These are phyloP conservation scores for Brotogeris chrysoptera DNA, from an alignment of 2,797 vertebrate species.

Conservation along the genomic window DNA sequence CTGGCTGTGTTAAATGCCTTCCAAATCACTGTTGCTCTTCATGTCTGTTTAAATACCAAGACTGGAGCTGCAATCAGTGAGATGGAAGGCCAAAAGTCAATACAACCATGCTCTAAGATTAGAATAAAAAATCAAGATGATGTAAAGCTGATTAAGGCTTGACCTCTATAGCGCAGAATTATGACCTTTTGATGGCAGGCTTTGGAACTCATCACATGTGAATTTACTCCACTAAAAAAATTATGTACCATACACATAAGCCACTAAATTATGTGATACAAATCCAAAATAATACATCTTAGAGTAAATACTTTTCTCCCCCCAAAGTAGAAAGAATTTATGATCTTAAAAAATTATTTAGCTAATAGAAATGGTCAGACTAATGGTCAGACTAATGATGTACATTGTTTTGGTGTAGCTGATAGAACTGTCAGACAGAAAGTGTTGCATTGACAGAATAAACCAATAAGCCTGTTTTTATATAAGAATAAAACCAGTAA, in stretches of 20 bases:
- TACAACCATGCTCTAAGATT: neutral
- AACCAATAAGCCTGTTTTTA: neutral
- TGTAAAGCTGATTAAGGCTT: slow-evolving; percentile 41
- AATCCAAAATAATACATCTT: slow-evolving; percentile 31
- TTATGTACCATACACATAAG: neutral
- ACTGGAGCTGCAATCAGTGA: neutral
- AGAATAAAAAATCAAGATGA: slow-evolving; percentile 30
- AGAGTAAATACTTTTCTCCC: neutral
- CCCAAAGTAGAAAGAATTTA: neutral
- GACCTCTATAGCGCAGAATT: neutral
- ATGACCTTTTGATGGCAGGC: slow-evolving; percentile 6
- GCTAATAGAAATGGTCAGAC: neutral
- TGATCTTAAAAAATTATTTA: neutral
- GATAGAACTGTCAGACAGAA: neutral
- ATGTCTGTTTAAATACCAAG: slow-evolving; percentile 41
- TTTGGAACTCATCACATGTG: neutral
- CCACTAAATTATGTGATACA: slow-evolving; percentile 13
- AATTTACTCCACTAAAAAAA: neutral
- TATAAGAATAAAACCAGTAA: neutral
- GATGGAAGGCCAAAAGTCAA: slow-evolving; percentile 33
- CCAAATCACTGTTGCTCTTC: slow-evolving; percentile 30
- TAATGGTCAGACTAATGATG: neutral
- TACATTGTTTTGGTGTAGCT: neutral
- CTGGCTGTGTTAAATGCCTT: slow-evolving; percentile 37
- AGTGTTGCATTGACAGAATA: slow-evolving; percentile 11